Evolutionary conservation across 1,140 invertebrate species (phyloP), one percentile per base, ranked within the genome.

Genomic region (Mercenaria mercenaria): DNA sequence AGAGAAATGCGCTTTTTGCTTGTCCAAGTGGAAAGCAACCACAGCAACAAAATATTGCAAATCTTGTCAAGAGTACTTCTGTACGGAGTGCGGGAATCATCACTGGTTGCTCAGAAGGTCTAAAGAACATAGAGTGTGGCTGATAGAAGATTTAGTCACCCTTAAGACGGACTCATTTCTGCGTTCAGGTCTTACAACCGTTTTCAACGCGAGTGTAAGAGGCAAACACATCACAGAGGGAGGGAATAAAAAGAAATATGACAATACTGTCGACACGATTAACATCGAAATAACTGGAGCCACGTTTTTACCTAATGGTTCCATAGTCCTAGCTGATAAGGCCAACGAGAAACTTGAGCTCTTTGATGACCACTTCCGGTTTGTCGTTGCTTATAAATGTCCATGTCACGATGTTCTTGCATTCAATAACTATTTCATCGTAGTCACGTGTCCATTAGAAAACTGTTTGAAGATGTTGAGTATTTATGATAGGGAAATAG

Each of bases 41-140:
- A 0, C 11, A 26, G 86, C 76, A n/a, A 88, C 41, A 18, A 88
- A 81, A 47, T 81, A 88, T 41, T 88, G 86, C 59, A 88, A 81
- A 74, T 11, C 76, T 10, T 88, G 86, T 72, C 39, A 88, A 18
- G 79, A 81, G 39, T 88, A 81, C 26, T 88, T 81, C 77, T 88
- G 86, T 56, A 77, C 80, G 23, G 79, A 88, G 32, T 88, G 86
- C 26, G 86, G 86, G 13, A 88, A 77, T 4, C 76, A 81, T 20
- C 86, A 88, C 43, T 88, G 86, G 86, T 67, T 88, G 20, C 79
- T 88, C 4, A 39, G 79, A 34, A 41, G 26, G 23, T 80, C 86
- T 20, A 81, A 88, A 23, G 76, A 81, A 26, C 86, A 88, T 50
- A 43, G 79, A 64, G 79, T 88, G 20, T 72, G 34, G 11, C 34